phyloP scores from a whole-genome alignment of 2,797 vertebrate species.

The Hoplostethus mediterraneus region DNA sequence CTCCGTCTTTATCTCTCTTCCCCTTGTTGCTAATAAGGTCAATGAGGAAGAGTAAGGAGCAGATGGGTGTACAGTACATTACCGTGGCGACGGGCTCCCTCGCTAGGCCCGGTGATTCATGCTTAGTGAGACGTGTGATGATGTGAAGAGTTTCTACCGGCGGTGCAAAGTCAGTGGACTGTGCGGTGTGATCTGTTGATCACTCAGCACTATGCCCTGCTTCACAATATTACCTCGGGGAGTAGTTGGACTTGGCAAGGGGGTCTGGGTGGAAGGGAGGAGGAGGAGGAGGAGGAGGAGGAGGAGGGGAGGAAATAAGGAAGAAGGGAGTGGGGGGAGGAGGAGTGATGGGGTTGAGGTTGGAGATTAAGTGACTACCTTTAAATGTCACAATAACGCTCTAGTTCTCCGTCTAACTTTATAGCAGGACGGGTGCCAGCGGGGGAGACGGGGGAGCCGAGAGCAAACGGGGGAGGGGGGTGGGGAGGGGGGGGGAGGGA shows the following conservation, averaged over 20 bases:
- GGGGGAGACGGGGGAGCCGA: conserved; percentile 28
- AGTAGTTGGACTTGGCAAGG: conserved; percentile 68
- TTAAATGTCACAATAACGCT: conserved; percentile 75
- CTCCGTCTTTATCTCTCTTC: conserved; percentile 70
- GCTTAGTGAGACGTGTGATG: conserved; percentile 71
- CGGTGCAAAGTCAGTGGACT: conserved; percentile 71
- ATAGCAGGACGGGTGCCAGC: conserved; percentile 48
- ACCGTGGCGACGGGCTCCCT: conserved; percentile 63
- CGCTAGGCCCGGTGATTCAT: conserved; percentile 72
- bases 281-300: conserved; percentile 28
- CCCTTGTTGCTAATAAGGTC: conserved; percentile 79
- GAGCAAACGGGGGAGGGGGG: conserved; percentile 44
- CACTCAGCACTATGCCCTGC: conserved; percentile 66
- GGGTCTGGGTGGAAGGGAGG: conserved; percentile 51
- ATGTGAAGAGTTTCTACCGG: conserved; percentile 74
- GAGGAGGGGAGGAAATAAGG: too few species aligned
- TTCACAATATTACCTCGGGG: conserved; percentile 74
- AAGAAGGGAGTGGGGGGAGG: conserved; percentile 32
- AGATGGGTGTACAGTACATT: conserved; percentile 78
- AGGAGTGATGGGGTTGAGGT: conserved; percentile 49
- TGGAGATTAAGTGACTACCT: conserved; percentile 70
- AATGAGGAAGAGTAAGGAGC: conserved; percentile 76
- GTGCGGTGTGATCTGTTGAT: conserved; percentile 69
- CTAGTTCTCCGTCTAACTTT: conserved; percentile 55
- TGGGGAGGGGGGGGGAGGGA: too few species aligned